phyloP scores from a whole-genome alignment of 1,140 invertebrate genomes.

The Pseudomyrmex flavicornis region DNA sequence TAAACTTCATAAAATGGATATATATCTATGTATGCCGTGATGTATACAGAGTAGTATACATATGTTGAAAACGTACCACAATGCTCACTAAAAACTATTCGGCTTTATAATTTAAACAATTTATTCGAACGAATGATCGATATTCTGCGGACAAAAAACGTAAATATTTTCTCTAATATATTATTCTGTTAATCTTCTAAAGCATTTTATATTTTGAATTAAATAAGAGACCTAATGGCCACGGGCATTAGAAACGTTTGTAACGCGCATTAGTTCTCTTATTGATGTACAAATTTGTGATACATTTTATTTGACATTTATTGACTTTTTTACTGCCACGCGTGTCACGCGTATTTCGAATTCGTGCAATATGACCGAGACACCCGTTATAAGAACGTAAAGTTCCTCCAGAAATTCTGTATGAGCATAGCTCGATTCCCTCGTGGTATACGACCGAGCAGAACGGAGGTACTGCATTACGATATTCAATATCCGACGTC shows the following conservation, averaged over 20 bases:
- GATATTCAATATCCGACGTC: conserved; percentile 73
- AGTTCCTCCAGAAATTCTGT: conserved; percentile 64
- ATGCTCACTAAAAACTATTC: conserved; percentile 1
- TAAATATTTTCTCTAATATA: conserved; percentile 33
- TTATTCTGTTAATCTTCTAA: background rate
- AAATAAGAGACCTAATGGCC: background rate
- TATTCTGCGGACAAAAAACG: background rate
- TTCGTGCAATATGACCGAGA: background rate
- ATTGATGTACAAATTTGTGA: no score
- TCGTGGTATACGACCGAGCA: conserved; percentile 39
- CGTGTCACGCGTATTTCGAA: background rate
- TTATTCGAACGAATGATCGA: conserved; percentile 20
- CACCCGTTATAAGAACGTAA: conserved; percentile 61
- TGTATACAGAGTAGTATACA: background rate
- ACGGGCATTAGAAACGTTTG: background rate
- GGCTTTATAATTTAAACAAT: conserved; percentile 26
- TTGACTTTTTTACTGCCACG: background rate
- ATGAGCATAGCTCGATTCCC: conserved; percentile 63
- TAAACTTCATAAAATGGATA: conserved; percentile 41
- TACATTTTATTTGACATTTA: background rate
- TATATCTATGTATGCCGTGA: background rate
- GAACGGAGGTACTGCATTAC: conserved; percentile 67
- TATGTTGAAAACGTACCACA: conserved; percentile 1
- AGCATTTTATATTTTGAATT: background rate
- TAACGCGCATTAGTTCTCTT: background rate